Evolutionary conservation across 2,888 invertebrate genomes (phyloP).

Genomic region (Cryptocephalus moraei): DNA sequence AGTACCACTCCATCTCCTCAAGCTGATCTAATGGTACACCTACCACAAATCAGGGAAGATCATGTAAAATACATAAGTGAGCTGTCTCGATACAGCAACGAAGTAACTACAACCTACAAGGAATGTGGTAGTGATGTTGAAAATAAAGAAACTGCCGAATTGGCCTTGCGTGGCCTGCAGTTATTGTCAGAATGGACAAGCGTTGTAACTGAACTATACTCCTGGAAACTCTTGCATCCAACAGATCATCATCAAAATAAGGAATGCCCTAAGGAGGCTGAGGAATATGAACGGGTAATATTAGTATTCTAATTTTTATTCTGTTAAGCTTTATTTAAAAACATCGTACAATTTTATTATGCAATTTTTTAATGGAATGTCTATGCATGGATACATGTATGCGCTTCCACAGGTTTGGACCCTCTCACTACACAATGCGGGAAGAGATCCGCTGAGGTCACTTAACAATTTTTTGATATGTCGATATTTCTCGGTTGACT

Average conservation of each 20-base stretch:
- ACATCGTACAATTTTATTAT: too few relatives aligned
- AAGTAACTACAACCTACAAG: slow-evolving; percentile 86
- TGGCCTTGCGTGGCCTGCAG: slow-evolving; percentile 87
- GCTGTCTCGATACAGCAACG: slow-evolving; percentile 80
- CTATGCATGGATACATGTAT: too few relatives aligned
- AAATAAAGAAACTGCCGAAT: slow-evolving; percentile 81
- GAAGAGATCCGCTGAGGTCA: too few relatives aligned
- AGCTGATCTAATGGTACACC: slow-evolving; percentile 88
- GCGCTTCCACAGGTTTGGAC: too few relatives aligned
- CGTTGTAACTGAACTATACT: slow-evolving; percentile 91
- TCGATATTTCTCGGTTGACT: too few relatives aligned
- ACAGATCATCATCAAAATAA: slow-evolving; percentile 95
- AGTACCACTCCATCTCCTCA: slow-evolving; percentile 78
- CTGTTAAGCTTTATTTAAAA: too few relatives aligned
- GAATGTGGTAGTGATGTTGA: slow-evolving; percentile 87
- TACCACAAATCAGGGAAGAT: slow-evolving; percentile 90
- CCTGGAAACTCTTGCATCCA: slow-evolving; percentile 96
- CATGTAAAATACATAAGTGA: slow-evolving; percentile 97
- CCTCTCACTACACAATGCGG: too few relatives aligned
- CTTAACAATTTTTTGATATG: too few relatives aligned
- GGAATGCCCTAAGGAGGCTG: slow-evolving; percentile 90
- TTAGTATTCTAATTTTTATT: too few relatives aligned
- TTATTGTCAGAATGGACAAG: slow-evolving; percentile 94
- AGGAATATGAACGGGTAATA: slow-evolving; percentile 88
- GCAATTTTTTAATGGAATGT: too few relatives aligned